Evolutionary conservation across 2,888 invertebrate genomes (phyloP), one percentile per base, ranked within the genome.

Genomic region (Cyclophora albipunctata): DNA sequence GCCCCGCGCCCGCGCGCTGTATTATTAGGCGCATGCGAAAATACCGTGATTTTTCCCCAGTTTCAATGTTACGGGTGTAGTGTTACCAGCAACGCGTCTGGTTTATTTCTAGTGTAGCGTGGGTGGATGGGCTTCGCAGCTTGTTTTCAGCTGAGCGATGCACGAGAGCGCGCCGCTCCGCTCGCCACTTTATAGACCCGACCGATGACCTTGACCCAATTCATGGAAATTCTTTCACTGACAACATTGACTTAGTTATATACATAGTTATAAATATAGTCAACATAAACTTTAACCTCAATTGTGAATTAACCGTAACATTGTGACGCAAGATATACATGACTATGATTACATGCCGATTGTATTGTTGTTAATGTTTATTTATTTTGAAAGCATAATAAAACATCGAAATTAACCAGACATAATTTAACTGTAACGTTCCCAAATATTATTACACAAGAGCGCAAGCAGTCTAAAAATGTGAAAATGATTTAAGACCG

Each of bases 61-160:
- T 72, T 75, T 74, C 74, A 76, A 75, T 78, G 73, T 75, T 78
- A 75, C 73, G 74, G 84, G 86, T 86, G 79, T 86, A 79, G 73
- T 80, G 78, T 86, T 86, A 82, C 86, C 75, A 70, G 71, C 67
- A 69, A 64, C 70, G 73, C 81, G 83, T 81, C 79, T 74, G 80
- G 83, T 81, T 83, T 87, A 85, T 87, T 82, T 83, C 69, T 69
- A 78, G 78, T 69, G 61, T 54, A 47, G 83, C 79, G 86, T 84
- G 80, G 84, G 86, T 66, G 80, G 68, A 64, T 60, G 65, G 61
- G 65, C 58, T 66, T 62, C 57, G 67, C 68, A 64, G 63, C 64
- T 63, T 69, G 68, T 61, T 66, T 73, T 68, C 67, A 63, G 64
- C 60, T 57, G 48, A 59, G 52, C 49, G 57, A 60, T 58, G 52